Evolutionary conservation across 2,888 invertebrate species (phyloP), one percentile per base, ranked within the genome.

Genomic region (Caenorhabditis sp.): DNA sequence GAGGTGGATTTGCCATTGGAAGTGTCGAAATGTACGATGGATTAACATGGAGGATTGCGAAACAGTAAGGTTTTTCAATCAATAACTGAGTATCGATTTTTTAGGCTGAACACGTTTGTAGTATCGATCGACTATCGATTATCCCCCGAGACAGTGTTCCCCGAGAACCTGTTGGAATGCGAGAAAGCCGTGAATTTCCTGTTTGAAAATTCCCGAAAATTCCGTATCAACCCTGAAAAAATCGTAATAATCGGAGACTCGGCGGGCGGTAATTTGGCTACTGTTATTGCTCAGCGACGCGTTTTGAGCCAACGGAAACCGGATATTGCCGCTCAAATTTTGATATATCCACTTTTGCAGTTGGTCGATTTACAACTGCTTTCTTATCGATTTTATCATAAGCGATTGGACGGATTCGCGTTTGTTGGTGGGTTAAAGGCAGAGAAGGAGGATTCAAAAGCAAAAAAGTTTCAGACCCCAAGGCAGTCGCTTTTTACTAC

Each of bases 71-170:
- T 32, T 32, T 32, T 32, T 32, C n/a, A n/a, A n/a, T n/a, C n/a
- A n/a, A n/a, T n/a, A n/a, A n/a, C n/a, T n/a, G n/a, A n/a, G n/a
- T n/a, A n/a, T n/a, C n/a, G n/a, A n/a, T 13, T 40, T 79, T 81
- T 3, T 53, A 86, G 86, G 70, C 70, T 87, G 72, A 78, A 82
- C 62, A 83, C 83, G 2, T 76, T 87, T 44, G 71, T 86, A 1
- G 82, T 87, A 11, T 88, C 88, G 18, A 78, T 88, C 40, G 88
- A 88, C 50, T 93, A 92, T 81, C 88, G 92, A 8, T 89, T 92
- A 61, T 91, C 92, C 0, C 92, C 93, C 11, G 91, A 92, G 74
- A 88, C 92, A 62, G 87, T 88, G 0, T 92, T 91, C 80, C 92
- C 92, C 4, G 91, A 90, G 0, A 90, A 91, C 0, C 88, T 91